Conservation (phyloP, 2,888 invertebrate genomes). For the Phania funesta region DNA sequence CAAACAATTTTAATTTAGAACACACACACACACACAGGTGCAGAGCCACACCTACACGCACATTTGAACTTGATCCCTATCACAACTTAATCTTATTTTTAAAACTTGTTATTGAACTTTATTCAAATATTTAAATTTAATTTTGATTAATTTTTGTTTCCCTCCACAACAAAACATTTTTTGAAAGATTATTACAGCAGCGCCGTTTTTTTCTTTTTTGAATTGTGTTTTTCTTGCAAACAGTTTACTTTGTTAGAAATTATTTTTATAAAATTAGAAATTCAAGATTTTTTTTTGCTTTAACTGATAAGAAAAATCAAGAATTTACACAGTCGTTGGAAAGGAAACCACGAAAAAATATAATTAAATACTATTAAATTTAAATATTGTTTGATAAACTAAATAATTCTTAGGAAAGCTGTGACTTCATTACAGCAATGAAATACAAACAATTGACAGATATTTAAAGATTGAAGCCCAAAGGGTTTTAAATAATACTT, state of each 20-base stretch:
- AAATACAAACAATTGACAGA: no score
- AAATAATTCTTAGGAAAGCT: no score
- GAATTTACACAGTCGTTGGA: background rate
- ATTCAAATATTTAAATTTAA: background rate
- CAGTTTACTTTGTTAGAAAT: background rate
- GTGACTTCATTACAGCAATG: no score
- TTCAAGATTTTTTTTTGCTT: background rate
- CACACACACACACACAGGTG: background rate
- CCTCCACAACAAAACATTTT: background rate
- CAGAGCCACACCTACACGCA: background rate
- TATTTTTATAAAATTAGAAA: conserved; percentile 15
- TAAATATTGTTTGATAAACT: no score
- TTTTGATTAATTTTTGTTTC: background rate
- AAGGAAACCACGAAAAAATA: background rate
- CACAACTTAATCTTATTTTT: background rate
- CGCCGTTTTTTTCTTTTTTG: background rate
- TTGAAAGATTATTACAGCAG: background rate
- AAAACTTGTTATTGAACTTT: conserved; percentile 5
- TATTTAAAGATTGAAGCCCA: no score
- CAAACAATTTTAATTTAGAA: background rate
- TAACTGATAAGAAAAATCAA: conserved; percentile 10
- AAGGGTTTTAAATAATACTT: no score
- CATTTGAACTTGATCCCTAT: background rate
- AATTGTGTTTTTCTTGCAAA: background rate
- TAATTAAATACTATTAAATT: background rate